Conservation (phyloP, 1,140 invertebrate genomes). For the Drosophila tristis region DNA sequence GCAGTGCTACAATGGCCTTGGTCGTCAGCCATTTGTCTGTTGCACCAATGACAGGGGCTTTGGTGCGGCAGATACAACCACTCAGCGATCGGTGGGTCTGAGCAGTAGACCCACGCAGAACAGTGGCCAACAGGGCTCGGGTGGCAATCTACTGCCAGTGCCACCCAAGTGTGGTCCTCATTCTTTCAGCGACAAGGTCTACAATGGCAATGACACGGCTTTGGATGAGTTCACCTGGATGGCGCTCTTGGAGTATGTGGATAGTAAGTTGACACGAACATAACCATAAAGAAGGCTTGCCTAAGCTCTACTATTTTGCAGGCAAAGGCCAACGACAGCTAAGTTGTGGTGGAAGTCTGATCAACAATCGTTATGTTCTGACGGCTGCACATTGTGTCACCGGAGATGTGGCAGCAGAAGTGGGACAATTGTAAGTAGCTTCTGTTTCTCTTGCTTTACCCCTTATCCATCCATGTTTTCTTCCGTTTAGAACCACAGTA, state of each 20-base stretch:
- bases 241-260: conserved; percentile 86
- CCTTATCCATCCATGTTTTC: not conserved
- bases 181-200: conserved; percentile 63
- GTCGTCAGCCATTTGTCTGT: conserved; percentile 63
- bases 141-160: conserved; percentile 52
- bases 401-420: conserved; percentile 82
- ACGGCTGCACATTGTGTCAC: conserved; percentile 95
- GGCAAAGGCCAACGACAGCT: conserved; percentile 72
- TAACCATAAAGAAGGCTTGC: not conserved
- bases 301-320: conserved; percentile 11
- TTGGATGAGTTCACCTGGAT: conserved; percentile 87
- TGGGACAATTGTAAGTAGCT: conserved; percentile 70
- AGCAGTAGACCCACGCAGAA: conserved; percentile 4
- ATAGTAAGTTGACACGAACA: conserved; percentile 45
- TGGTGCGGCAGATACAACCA: conserved; percentile 11
- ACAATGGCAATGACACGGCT: conserved; percentile 82
- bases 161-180: conserved; percentile 64
- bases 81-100: conserved; percentile 6
- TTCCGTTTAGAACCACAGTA: conserved; percentile 83
- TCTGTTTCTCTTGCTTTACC: conserved; percentile 53
- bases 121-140: conserved; percentile 4
- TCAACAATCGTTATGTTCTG: conserved; percentile 86
- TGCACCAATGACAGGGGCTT: conserved; percentile 56
- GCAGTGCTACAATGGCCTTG: conserved; percentile 62
- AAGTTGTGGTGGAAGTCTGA: conserved; percentile 87